Conservation (phyloP, 64 coral and sea anemone species). For the Catalaphyllia jardinei region DNA sequence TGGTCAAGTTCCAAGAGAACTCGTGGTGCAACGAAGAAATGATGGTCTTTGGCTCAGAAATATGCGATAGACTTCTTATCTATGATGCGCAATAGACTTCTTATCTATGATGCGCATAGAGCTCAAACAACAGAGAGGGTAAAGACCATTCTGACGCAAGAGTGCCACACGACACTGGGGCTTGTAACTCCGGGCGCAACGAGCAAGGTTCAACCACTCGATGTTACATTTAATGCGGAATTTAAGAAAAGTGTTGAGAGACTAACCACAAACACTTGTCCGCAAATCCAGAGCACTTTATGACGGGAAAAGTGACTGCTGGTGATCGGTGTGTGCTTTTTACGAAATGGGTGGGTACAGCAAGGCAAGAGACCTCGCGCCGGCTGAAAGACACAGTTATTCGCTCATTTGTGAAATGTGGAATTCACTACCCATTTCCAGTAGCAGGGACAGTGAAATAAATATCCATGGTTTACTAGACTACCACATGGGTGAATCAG, state of each 20-base stretch:
- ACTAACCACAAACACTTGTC: not conserved
- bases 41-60: constrained; percentile 28
- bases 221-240: constrained; percentile 19
- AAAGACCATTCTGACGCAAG: constrained; percentile 23
- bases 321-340: constrained; percentile 33
- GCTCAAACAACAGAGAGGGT: constrained; percentile 4
- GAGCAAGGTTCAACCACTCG: constrained; percentile 33
- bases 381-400: constrained; percentile 33
- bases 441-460: constrained; percentile 34
- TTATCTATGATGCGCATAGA: constrained; percentile 25
- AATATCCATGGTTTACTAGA: constrained; percentile 8
- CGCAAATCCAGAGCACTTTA: constrained; percentile 21
- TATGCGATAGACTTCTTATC: constrained; percentile 16
- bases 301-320: constrained; percentile 10
- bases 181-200: not conserved
- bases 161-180: constrained; percentile 20
- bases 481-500: constrained; percentile 18
- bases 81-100: constrained; percentile 24
- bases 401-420: constrained; percentile 26
- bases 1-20: constrained; percentile 21
- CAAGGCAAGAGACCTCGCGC: constrained; percentile 14
- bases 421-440: constrained; percentile 34
- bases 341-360: constrained; percentile 12
- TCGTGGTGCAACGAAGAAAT: constrained; percentile 10
- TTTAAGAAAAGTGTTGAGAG: constrained; percentile 7